Base-by-base conservation (phyloP, 2,113 vertebrate species). In the Cathartes aura region DNA sequence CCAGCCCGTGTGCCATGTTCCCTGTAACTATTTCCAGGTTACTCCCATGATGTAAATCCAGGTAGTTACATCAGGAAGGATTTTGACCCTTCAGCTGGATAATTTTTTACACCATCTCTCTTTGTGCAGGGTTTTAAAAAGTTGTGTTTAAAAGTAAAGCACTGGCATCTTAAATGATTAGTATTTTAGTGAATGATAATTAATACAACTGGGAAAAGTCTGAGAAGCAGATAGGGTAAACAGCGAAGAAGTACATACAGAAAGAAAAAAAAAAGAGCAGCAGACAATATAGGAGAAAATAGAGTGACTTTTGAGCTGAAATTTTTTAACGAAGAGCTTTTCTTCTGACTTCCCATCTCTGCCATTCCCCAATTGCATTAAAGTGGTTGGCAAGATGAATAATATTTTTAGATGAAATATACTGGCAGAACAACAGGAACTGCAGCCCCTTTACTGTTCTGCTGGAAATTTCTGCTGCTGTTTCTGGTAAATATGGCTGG, bases 401-500 rank as follows among this genome's bases (percentile, higher is more conserved):
- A 96, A 96, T 96, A 97, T 96, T 97, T 97, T 97, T 97, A 98
- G 53, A 97, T 96, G 82, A 97, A 90, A 97, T 95, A 94, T 55
- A 95, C 97, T 98, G 97, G 98, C 97, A 96, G 52, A 97, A 97
- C 93, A 97, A 97, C 91, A 97, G 97, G 94, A 93, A 94, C 95
- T 97, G 95, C 95, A 97, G 93, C 94, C 92, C 96, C 93, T 97
- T 96, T 93, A 88, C 97, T 92, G 91, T 97, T 97, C 97, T 98
- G 98, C 98, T 97, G 98, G 98, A 98, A 98, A 98, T 96, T 92
- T 90, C 93, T 96, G 84, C 95, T 94, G 87, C 94, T 96, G 91
- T 98, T 98, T 98, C 98, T 98, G 98, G 98, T 47, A 97, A 98
- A 93, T 95, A 97, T 96, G 98, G 98, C 95, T 98, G 97, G 96